A percentile compares a stretch with the other conserved stretches of the same genome.
These are phyloP conservation scores for Rhopalosiphum nymphaeae DNA, from an alignment of 2,888 invertebrate species.

Conservation along the genomic window DNA sequence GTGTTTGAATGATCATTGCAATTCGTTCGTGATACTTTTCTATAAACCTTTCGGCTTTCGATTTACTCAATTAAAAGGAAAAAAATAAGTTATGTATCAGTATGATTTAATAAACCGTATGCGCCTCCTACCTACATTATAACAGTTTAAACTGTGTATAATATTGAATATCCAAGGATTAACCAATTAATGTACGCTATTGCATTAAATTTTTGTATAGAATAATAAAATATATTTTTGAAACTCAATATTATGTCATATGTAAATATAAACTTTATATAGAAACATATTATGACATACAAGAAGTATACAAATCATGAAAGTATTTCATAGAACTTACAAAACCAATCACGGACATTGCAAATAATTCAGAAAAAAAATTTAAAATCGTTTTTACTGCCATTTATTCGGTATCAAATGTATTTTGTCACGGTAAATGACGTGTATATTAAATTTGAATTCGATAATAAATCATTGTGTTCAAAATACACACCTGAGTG, in stretches of 20 bases:
- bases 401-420: background rate
- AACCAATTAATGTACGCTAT: background rate
- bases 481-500: background rate
- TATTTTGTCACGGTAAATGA: background rate
- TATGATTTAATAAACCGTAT: background rate
- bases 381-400: background rate
- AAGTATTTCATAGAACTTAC: background rate
- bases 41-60: background rate
- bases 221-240: background rate
- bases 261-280: background rate
- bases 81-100: background rate
- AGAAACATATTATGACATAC: background rate
- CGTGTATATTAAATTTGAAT: background rate
- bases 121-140: too few species aligned
- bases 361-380: background rate
- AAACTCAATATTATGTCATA: background rate
- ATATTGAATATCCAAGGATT: background rate
- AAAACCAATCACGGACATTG: background rate
- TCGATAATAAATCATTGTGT: background rate
- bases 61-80: background rate
- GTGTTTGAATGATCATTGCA: constrained; percentile 40
- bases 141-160: background rate
- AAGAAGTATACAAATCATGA: background rate
- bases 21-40: constrained; percentile 36
- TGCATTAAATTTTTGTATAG: background rate